Base-by-base conservation (phyloP, 2,888 invertebrate genomes). In the Pimpla rufipes region DNA sequence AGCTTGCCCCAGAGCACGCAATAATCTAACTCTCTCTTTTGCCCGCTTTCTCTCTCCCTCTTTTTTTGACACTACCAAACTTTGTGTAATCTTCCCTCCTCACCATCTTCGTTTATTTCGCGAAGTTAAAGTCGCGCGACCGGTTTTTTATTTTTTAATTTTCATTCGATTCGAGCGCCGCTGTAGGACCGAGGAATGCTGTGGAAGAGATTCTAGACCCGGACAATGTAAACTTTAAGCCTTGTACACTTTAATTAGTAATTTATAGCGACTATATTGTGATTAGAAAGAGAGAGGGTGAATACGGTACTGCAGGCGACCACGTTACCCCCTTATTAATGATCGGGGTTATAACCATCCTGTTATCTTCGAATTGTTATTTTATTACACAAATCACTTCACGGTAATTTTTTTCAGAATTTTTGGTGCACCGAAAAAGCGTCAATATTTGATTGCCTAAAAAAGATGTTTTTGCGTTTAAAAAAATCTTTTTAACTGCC, bases 201-300 rank as follows among this genome's bases (percentile, higher is more conserved):
- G 47, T 18, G 42, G 21, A 37, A 50, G 75, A 71, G 79, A 64
- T 75, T 85, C 86, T 87, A 87, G 87, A 89, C 87, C 88, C 88
- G 89, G 84, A 85, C 85, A 76, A 76, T 87, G 86, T 89, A 88
- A 89, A 87, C 87, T 67, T 35, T 73, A 74, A 79, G 70, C 57
- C 76, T 74, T 75, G 77, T 90, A 88, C 87, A 89, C 88, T 91
- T 90, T 88, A 85, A 67, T 82, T 91, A 91, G 90, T 90, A 90
- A 91, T 90, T 90, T 92, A 92, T 92, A 90, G 90, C 83, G 88
- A 91, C 89, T 89, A 74, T 75, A 82, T 90, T 92, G 91, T 92
- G 91, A 92, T 92, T 91, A 90, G 88, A 85, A 81, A 81, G 84
- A 85, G 83, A 81, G 84, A 85, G 79, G 55, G 81, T 87, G 77